phyloP scores from a whole-genome alignment of 2,888 invertebrate species.

The Megalurothrips usitatus region DNA sequence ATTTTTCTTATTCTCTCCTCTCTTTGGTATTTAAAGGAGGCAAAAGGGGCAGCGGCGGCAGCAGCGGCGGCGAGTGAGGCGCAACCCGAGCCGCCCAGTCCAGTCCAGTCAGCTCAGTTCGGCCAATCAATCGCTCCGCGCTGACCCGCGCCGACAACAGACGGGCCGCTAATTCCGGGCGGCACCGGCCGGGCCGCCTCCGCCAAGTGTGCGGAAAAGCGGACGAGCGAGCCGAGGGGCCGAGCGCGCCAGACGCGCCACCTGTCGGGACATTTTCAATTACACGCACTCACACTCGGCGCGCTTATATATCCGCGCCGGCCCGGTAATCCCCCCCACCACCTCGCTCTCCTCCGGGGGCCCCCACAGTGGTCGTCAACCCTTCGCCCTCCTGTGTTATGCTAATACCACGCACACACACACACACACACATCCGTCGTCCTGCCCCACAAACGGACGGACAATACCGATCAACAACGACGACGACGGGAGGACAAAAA shows the following conservation, averaged over 20 bases:
- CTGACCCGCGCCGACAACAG: neutral
- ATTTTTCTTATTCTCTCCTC: neutral
- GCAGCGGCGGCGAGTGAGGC: slow-evolving; percentile 4
- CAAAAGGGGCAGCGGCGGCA: neutral
- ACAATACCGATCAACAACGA: neutral
- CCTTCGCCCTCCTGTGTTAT: neutral
- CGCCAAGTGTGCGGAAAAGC: neutral
- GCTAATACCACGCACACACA: neutral
- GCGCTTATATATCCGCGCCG: too few species aligned
- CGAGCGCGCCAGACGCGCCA: too few species aligned
- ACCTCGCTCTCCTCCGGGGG: too few species aligned
- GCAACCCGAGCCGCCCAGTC: neutral
- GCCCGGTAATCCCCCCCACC: too few species aligned
- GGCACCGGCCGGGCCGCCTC: neutral
- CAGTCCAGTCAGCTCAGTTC: neutral
- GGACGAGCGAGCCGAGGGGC: too few species aligned
- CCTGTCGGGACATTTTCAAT: too few species aligned
- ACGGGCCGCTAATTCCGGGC: neutral
- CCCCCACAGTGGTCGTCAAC: neutral
- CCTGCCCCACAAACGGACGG: neutral
- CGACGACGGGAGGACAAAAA: neutral
- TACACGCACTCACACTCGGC: too few species aligned
- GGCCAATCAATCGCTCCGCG: neutral
- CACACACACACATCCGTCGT: neutral
- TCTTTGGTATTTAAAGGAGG: slow-evolving; percentile 29